Conservation (phyloP, 1,140 invertebrate genomes). For the Whitmania pigra region DNA sequence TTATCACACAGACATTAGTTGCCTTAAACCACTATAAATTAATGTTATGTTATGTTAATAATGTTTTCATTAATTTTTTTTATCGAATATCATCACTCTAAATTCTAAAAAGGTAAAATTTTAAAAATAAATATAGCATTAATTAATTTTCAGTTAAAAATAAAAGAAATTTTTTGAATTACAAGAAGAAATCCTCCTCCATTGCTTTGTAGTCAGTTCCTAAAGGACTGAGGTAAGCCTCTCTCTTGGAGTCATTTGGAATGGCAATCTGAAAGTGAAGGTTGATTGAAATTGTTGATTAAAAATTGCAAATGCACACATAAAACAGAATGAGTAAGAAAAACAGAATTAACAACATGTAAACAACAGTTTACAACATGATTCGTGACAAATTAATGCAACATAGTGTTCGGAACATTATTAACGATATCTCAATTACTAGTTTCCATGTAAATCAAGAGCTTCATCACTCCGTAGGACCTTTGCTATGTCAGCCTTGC, state of each 20-base stretch:
- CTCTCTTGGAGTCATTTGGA: constrained; percentile 11
- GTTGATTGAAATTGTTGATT: background rate
- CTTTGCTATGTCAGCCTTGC: constrained; percentile 11
- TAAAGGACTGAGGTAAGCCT: constrained; percentile 15
- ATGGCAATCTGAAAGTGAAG: constrained; percentile 18
- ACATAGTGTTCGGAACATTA: too few relatives aligned
- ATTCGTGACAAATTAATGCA: too few relatives aligned
- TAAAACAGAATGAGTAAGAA: background rate
- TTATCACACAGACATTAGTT: too few relatives aligned
- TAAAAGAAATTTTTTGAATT: background rate
- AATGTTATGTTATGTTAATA: too few relatives aligned
- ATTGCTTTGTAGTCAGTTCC: constrained; percentile 17
- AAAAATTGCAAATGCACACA: background rate
- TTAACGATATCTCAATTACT: too few relatives aligned
- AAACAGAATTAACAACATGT: background rate
- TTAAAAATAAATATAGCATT: too few relatives aligned
- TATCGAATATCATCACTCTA: too few relatives aligned
- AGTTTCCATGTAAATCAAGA: too few relatives aligned
- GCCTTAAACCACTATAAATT: too few relatives aligned
- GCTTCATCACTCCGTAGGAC: background rate
- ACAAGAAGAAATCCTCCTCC: constrained; percentile 23
- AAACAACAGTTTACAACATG: too few relatives aligned
- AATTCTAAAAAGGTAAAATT: too few relatives aligned
- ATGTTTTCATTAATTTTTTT: too few relatives aligned
- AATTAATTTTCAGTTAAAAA: background rate